Conservation (phyloP, 1,140 invertebrate genomes). For the Nomia melanderi region DNA sequence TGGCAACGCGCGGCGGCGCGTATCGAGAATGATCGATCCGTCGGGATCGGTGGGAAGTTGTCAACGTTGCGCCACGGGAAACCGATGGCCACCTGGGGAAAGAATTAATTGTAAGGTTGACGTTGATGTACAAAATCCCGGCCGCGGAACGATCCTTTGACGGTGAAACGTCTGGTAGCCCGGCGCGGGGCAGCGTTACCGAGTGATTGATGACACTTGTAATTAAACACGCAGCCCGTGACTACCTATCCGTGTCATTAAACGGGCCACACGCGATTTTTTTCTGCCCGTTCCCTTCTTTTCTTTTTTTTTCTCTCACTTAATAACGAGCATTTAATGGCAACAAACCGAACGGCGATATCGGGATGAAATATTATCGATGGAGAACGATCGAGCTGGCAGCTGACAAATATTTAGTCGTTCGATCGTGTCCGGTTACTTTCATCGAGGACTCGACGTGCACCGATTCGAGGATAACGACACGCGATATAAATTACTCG, state of each 20-base stretch:
- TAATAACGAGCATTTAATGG: not conserved
- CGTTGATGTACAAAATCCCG: not conserved
- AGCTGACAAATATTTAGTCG: slow-evolving; percentile 8
- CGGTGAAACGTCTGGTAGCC: not conserved
- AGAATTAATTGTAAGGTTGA: slow-evolving; percentile 50
- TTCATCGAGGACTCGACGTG: too few relatives aligned
- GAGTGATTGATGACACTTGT: slow-evolving; percentile 14
- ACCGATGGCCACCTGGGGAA: slow-evolving; percentile 35
- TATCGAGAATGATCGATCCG: too few relatives aligned
- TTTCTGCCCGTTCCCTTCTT: too few relatives aligned
- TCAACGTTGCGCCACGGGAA: not conserved
- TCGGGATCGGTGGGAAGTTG: slow-evolving; percentile 17
- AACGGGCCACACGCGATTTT: slow-evolving; percentile 3
- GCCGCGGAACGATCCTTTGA: slow-evolving; percentile 10
- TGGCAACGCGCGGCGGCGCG: too few relatives aligned
- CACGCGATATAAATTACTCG: too few relatives aligned
- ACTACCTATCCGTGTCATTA: not conserved
- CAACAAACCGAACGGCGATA: not conserved
- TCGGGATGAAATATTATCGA: not conserved
- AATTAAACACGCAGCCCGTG: slow-evolving; percentile 1
- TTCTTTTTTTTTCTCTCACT: not conserved
- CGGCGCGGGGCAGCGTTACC: not conserved
- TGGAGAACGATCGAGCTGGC: not conserved
- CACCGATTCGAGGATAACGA: too few relatives aligned
- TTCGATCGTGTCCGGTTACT: not conserved